Evolutionary conservation across 2,797 vertebrate genomes (phyloP).

Genomic region (Fistularia commersonii): DNA sequence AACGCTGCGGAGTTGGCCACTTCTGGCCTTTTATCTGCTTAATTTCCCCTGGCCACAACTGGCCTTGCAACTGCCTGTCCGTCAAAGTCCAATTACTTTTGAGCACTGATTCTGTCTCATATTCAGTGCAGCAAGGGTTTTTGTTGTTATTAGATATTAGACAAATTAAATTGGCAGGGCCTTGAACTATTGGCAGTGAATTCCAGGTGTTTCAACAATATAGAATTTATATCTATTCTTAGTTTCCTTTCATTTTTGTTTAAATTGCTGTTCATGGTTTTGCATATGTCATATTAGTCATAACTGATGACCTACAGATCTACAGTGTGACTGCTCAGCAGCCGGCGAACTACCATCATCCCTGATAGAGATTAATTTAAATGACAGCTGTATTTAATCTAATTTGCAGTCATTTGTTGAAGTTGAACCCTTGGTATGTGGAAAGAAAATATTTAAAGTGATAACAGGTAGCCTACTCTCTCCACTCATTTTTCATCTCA

Average conservation of each 20-base stretch:
- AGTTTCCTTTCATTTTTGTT: conserved; percentile 9
- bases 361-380: conserved; percentile 44
- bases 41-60: no score
- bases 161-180: no score
- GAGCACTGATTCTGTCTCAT: no score
- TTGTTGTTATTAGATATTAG: no score
- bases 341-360: conserved; percentile 34
- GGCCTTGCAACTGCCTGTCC: no score
- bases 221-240: no score
- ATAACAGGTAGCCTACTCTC: conserved; percentile 78
- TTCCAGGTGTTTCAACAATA: no score
- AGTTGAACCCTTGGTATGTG: conserved; percentile 70
- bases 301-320: conserved; percentile 17
- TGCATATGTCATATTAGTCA: conserved; percentile 13
- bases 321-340: conserved; percentile 22
- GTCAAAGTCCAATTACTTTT: no score
- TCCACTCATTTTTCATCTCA: conserved; percentile 68
- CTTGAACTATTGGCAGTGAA: no score
- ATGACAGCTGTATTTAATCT: conserved; percentile 68
- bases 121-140: no score
- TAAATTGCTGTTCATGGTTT: conserved; percentile 34
- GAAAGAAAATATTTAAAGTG: conserved; percentile 81
- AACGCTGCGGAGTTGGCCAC: no score
- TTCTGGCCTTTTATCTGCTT: no score
- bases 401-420: conserved; percentile 78